Base-by-base conservation (phyloP, 64 coral and sea anemone genomes). In the Actinia tenebrosa region DNA sequence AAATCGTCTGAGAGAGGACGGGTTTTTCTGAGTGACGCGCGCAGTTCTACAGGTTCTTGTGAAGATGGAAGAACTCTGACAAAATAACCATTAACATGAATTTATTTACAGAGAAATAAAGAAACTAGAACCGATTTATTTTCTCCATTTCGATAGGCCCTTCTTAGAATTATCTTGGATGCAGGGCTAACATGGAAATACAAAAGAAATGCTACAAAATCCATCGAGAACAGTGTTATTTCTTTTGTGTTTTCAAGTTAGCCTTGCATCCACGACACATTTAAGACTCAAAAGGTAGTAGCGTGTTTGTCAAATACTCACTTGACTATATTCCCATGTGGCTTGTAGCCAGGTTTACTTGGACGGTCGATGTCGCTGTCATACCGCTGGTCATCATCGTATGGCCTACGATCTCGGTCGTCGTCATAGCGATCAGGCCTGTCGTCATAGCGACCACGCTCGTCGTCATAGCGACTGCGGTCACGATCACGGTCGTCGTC, bases 311-410 rank as follows among this genome's bases (percentile, higher is more conserved):
- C n/a, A n/a, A 37, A 0, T 37, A 92, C 91, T 86, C 80, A 97
- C 94, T 86, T 92, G 8, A 97, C 91, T 52, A 92, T 43, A n/a
- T 96, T 87, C 7, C 94, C 94, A 13, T 80, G 63, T 16, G 94
- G 94, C 43, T 93, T 97, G 59, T 97, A 97, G 3, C 91, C 91
- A 42, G 94, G 94, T 56, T 90, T 97, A 53, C 91, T 92, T 7
- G 91, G 86, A 56, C 59, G 61, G 22, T 92, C 91, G 20, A 92
- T 89, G 58, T 87, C 86, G 13, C 18, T 59, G 26, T 91, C 89
- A 80, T 91, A 91, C 2, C 23, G 22, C 6, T 59, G 58, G 3
- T 87, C 84, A 3, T 87, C 94, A 52, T 90, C 84, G 66, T 90
- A 93, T 88, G 52, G 85, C 52, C 71, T 84, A 68, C 27, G 87